Conservation (phyloP, 1,140 invertebrate genomes). For the Amphibalanus amphitrite region DNA sequence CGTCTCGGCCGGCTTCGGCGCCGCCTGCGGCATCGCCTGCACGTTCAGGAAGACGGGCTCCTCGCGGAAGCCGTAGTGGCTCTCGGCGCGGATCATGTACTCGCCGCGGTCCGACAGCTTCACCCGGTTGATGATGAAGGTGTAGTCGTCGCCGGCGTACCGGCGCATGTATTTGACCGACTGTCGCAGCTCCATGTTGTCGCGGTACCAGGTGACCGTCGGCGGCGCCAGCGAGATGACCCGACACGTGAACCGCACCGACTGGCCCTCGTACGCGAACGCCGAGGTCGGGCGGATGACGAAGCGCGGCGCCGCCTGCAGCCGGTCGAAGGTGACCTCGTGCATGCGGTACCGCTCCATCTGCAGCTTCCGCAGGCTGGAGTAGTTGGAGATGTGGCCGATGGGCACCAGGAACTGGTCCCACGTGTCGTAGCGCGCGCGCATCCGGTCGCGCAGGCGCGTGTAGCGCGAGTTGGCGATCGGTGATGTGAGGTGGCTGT, state of each 20-base stretch:
- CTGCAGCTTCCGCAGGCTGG: conserved; percentile 84
- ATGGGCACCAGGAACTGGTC: conserved; percentile 81
- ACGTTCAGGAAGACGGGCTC: conserved; percentile 95
- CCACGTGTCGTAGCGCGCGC: conserved; percentile 74
- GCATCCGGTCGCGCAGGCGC: conserved; percentile 67
- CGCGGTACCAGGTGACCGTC: conserved; percentile 87
- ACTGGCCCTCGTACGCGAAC: conserved; percentile 91
- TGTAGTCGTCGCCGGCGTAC: conserved; percentile 88
- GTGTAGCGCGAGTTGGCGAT: conserved; percentile 69
- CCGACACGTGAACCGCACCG: conserved; percentile 90
- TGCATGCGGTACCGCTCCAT: conserved; percentile 94
- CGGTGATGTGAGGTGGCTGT: conserved; percentile 48
- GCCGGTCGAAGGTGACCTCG: conserved; percentile 85
- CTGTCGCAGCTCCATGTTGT: conserved; percentile 82
- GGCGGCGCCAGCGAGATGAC: conserved; percentile 87
- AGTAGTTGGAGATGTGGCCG: conserved; percentile 91
- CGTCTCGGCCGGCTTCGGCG: conserved; percentile 48
- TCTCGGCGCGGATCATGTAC: conserved; percentile 92
- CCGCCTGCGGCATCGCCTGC: conserved; percentile 68
- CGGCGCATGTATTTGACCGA: conserved; percentile 99
- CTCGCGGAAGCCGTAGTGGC: conserved; percentile 90
- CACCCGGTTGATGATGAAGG: conserved; percentile 89
- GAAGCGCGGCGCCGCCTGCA: conserved; percentile 93
- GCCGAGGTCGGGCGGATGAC: conserved; percentile 89
- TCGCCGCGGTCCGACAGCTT: conserved; percentile 91